Evolutionary conservation across 2,113 vertebrate species (phyloP).

Genomic region (Rhinoderma darwinii): DNA sequence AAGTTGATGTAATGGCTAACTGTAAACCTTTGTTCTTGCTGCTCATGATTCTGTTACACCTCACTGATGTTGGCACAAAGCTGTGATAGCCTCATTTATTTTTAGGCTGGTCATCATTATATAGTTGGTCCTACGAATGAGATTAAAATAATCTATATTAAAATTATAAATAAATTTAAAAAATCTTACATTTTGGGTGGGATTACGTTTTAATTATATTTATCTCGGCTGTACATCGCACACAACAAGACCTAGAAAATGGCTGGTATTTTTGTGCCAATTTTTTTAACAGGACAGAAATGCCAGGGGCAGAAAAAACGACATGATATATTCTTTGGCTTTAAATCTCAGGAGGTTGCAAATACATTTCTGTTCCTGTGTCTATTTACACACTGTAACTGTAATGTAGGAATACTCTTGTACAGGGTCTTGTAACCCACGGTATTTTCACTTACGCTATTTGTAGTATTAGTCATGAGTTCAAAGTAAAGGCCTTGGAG

Average conservation of each 20-base stretch:
- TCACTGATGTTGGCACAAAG: too few species aligned
- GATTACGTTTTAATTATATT: background rate
- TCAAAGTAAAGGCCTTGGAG: conserved; percentile 22
- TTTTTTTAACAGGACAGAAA: background rate
- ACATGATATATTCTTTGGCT: background rate
- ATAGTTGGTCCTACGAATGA: too few species aligned
- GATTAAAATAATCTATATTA: too few species aligned
- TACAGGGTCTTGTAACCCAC: background rate
- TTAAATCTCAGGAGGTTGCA: background rate
- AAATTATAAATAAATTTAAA: too few species aligned
- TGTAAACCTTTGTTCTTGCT: too few species aligned
- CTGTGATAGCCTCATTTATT: too few species aligned
- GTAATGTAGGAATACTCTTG: background rate
- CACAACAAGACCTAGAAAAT: background rate
- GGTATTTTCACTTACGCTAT: background rate
- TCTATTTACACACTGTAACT: conserved; percentile 10
- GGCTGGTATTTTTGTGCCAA: background rate
- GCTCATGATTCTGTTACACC: too few species aligned
- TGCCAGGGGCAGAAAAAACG: too few species aligned
- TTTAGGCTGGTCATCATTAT: background rate
- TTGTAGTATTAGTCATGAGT: conserved; percentile 9
- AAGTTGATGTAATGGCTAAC: too few species aligned
- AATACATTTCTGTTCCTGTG: background rate
- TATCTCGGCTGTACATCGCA: background rate
- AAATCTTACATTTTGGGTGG: background rate